Conservation (phyloP, 2,113 vertebrate species). For the Menura novaehollandiae region DNA sequence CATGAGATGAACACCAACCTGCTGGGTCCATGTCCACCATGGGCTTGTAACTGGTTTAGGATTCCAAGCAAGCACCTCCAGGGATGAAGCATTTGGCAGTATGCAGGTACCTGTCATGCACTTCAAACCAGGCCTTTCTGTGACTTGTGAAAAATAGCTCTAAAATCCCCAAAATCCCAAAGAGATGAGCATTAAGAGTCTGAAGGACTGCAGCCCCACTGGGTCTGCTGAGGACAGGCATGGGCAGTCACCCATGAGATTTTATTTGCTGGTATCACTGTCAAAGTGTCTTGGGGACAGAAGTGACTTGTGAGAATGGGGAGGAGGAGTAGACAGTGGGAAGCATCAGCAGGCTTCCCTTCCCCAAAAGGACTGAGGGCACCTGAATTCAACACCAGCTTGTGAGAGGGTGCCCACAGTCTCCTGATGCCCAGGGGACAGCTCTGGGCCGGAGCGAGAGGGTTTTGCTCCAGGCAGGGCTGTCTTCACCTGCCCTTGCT, state of each 20-base stretch:
- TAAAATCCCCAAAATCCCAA: not conserved
- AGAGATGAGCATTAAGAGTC: not conserved
- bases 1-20: not conserved
- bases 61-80: not conserved
- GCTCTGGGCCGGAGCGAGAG: not conserved
- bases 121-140: not conserved
- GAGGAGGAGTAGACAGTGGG: not conserved
- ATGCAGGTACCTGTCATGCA: not conserved
- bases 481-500: not conserved
- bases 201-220: not conserved
- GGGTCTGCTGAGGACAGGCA: not conserved
- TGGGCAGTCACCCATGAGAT: not conserved
- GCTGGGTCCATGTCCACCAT: not conserved
- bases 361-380: not conserved
- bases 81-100: not conserved
- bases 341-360: not conserved
- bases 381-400: not conserved
- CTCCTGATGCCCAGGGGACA: not conserved
- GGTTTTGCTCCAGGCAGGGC: not conserved
- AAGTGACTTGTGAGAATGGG: not conserved
- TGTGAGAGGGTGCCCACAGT: not conserved
- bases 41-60: not conserved
- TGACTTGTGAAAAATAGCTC: not conserved
- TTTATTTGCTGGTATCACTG: not conserved
- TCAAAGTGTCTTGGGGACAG: not conserved